phyloP scores from a whole-genome alignment of 2,888 invertebrate species.

The Hymenopus coronatus region DNA sequence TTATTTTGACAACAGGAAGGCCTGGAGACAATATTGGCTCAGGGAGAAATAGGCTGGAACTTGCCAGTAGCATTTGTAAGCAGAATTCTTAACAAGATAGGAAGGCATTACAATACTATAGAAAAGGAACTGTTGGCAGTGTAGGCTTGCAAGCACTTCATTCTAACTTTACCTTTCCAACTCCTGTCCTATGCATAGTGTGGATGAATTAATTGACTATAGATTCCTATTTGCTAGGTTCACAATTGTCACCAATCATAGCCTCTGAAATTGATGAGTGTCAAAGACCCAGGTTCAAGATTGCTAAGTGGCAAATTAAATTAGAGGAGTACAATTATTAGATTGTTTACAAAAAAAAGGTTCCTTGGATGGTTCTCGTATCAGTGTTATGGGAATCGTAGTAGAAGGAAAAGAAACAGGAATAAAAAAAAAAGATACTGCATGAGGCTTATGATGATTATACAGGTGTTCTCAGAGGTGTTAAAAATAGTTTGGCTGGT shows the following conservation, averaged over 20 bases:
- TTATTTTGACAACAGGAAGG: slow-evolving; percentile 38
- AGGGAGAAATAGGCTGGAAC: slow-evolving; percentile 35
- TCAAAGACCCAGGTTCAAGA: slow-evolving; percentile 38
- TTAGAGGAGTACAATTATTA: slow-evolving; percentile 40
- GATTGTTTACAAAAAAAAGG: slow-evolving; percentile 37
- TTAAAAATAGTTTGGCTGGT: neutral
- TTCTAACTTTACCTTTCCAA: no score
- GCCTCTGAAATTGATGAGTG: slow-evolving; percentile 38
- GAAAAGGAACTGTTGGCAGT: slow-evolving; percentile 39
- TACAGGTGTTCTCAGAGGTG: neutral
- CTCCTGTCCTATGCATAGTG: no score
- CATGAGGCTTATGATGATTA: neutral
- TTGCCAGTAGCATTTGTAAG: slow-evolving; percentile 39
- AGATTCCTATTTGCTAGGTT: slow-evolving; percentile 42
- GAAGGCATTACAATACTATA: slow-evolving; percentile 37
- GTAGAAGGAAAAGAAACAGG: neutral
- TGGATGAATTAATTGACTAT: no score
- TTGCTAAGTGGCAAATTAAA: slow-evolving; percentile 40
- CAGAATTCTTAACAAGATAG: slow-evolving; percentile 35
- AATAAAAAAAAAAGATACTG: neutral
- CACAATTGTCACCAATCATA: slow-evolving; percentile 40
- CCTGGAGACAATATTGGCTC: slow-evolving; percentile 37
- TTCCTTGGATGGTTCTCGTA: slow-evolving; percentile 22
- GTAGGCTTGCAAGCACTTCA: slow-evolving; percentile 38
- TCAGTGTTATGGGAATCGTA: neutral